Evolutionary conservation across 2,888 invertebrate species (phyloP), one percentile per base, ranked within the genome.

Genomic region (Helleia helle): DNA sequence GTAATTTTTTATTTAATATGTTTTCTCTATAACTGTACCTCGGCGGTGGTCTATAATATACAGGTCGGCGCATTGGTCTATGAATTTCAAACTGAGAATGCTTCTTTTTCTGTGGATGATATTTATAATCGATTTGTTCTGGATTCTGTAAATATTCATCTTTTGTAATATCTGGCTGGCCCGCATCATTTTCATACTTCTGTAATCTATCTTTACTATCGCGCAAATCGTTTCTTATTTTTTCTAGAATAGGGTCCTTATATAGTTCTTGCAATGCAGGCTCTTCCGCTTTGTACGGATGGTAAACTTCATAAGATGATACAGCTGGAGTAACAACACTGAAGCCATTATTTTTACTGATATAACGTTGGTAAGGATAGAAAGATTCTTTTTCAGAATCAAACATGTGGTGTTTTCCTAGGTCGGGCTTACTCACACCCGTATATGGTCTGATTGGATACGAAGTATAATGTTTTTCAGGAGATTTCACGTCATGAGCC

Each of bases 241-340:
- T 72, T 36, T 57, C 52, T 44, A 77, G 46, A 2, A 72, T 50
- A n/a, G 79, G 75, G 50, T 83, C 75, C 51, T 68, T 69, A 36
- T 81, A 75, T 28, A 83, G 57, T 11, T 63, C 56, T 48, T 75
- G 62, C 27, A 84, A 56, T 3, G 68, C 69, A 9, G 73, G 74
- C 46, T 69, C 69, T 50, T 84, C 83, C 1, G 65, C 65, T 56
- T 76, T 62, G 34, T 85, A 85, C 0, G 85, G 84, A 52, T 85
- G 83, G 39, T 67, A 83, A 3, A 80, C 59, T 59, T 83, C 76
- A 54, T 76, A 83, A 34, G 65, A 67, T 2, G 63, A 62, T 1
- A 66, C 55, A 4, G 54, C 56, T 2, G 84, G 81, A 18, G 55
- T 55, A 0, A 59, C 62, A 25, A 62, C 54, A 12, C 44, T 46